A percentile compares a stretch with the other conserved stretches of the same genome.
Evolutionary conservation across 1,140 invertebrate species (phyloP).

Genomic region (Potamilus streckersoni): DNA sequence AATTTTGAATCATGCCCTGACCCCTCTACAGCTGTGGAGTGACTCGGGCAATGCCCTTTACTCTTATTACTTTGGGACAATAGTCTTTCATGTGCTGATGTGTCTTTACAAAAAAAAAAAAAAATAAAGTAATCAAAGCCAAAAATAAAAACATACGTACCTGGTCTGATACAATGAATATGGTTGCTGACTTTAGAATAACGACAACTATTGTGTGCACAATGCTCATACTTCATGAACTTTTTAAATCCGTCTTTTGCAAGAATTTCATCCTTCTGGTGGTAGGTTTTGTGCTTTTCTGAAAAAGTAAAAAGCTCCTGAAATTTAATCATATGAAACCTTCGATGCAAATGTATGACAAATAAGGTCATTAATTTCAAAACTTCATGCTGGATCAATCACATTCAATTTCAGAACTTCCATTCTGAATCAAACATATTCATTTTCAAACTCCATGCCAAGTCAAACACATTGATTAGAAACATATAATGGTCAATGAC

Average conservation of each 20-base stretch:
- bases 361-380: too few relatives aligned
- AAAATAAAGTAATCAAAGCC: neutral
- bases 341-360: too few relatives aligned
- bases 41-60: neutral
- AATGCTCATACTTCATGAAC: constrained; percentile 97
- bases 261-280: constrained; percentile 96
- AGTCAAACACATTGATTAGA: too few relatives aligned
- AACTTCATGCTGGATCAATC: too few relatives aligned
- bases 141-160: constrained; percentile 46
- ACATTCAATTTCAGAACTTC: too few relatives aligned
- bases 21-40: neutral
- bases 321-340: neutral
- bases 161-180: constrained; percentile 96
- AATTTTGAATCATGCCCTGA: neutral
- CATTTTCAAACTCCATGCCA: too few relatives aligned
- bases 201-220: constrained; percentile 89
- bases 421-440: too few relatives aligned
- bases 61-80: neutral
- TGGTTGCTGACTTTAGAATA: constrained; percentile 97
- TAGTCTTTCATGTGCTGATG: neutral
- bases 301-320: constrained; percentile 48
- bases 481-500: too few relatives aligned
- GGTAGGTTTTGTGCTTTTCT: constrained; percentile 99
- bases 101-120: neutral
- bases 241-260: constrained; percentile 98